Base-by-base conservation (phyloP, 2,113 vertebrate genomes). In the Pitta sordida region DNA sequence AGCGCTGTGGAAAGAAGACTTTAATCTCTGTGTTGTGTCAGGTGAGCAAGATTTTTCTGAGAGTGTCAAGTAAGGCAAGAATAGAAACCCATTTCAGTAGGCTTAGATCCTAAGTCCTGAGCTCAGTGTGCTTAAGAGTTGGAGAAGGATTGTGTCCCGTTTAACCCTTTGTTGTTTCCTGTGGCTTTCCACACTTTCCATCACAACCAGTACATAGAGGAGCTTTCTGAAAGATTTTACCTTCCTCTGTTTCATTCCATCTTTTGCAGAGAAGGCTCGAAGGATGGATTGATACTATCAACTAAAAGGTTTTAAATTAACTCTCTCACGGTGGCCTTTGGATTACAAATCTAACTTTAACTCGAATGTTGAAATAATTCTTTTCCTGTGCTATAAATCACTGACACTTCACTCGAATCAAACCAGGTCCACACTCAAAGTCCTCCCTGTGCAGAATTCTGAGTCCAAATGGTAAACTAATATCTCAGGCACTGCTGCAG, bases 21-120 rank as follows among this genome's bases (percentile, higher is more conserved):
- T 86, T 88, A 77, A 89, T 93, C 91, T 88, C 46, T 2, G 0
- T 62, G 85, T 96, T 91, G 67, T 71, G 71, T 91, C 92, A 93
- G 87, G 81, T 92, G 91, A 81, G 68, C 74, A 92, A 95, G 91
- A 55, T 82, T 94, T 76, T 76, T 93, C 80, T 81, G 89, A 86
- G 76, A 73, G 86, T 91, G 81, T 82, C 74, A 90, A 92, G 69
- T 48, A 91, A 90, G 86, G 84, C 88, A 94, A 95, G 96, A 97
- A 97, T 97, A 97, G 97, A 94, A 96, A 96, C 82, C 64, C 34
- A 8, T 74, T 88, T 88, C 95, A 96, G 95, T 89, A 96, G 91
- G 97, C 93, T 97, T 97, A 96, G 37, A 30, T 48, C 81, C 92
- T 96, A 96, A 97, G 93, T 49, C 94, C 95, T 88, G 39, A 93